Evolutionary conservation across 1,140 invertebrate genomes (phyloP), one percentile per base, ranked within the genome.

Genomic region (Drosophila miranda): DNA sequence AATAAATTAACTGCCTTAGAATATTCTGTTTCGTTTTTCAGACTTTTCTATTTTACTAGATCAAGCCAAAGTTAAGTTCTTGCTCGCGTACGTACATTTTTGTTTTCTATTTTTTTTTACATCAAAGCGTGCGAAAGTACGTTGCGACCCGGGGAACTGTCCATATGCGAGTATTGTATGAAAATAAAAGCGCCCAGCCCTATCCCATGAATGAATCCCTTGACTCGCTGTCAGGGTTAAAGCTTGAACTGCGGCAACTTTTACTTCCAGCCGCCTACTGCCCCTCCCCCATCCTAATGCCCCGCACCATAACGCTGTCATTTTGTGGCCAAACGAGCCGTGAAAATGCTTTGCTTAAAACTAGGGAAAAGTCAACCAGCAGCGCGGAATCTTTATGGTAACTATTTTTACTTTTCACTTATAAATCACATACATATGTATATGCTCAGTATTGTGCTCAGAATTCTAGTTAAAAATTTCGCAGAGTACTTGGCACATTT

Each of bases 381-480:
- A 54, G 30, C 19, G 48, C 2, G 61, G 14, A 14, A 38, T 67
- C 43, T 38, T 63, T 63, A 51, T 34, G 51, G 69, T 26, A n/a
- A 41, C 26, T 69, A 45, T 58, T 50, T 64, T n/a, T 70, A 69
- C 28, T 58, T 49, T 69, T 41, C 28, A 28, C 48, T 56, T 68
- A 49, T 49, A 34, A 34, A 43, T 55, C 16, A n/a, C 23, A 41
- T 71, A 38, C 7, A 38, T n/a, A n/a, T n/a, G n/a, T n/a, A n/a
- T n/a, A n/a, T n/a, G n/a, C n/a, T n/a, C n/a, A n/a, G n/a, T n/a
- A n/a, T n/a, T n/a, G n/a, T n/a, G n/a, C 16, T 34, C 42, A 34
- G 43, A 52, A 51, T 23, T 72, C 61, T 44, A 38, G 60, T 53
- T 61, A 45, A 77, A 64, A 74, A 72, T 62, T 69, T 63, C 77